Conservation (phyloP, 2,797 vertebrate species). For the Calcarius lapponicus region DNA sequence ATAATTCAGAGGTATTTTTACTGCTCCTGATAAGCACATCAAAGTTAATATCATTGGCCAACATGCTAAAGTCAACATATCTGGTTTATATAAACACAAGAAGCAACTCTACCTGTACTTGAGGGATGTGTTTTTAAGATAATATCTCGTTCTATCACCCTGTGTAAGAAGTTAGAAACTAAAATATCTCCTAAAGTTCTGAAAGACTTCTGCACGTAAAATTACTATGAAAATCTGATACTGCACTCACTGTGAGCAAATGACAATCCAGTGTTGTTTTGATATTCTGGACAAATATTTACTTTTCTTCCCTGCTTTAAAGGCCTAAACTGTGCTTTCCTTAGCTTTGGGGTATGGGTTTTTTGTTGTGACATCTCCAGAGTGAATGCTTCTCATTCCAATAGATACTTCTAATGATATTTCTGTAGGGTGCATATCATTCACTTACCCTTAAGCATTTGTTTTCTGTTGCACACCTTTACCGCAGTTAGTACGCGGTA, state of each 20-base stretch:
- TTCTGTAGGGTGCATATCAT: neutral
- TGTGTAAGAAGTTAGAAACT: neutral
- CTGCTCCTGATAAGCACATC: slow-evolving; percentile 4
- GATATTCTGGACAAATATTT: neutral
- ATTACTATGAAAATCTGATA: neutral
- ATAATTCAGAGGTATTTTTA: neutral
- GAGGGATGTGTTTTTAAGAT: slow-evolving; percentile 44
- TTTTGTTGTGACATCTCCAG: slow-evolving; percentile 23
- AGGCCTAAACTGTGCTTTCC: neutral
- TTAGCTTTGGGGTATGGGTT: slow-evolving; percentile 32
- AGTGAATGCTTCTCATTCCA: slow-evolving; percentile 36
- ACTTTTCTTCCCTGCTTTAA: neutral
- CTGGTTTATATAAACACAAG: slow-evolving; percentile 9
- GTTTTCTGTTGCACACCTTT: neutral
- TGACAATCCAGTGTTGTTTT: neutral
- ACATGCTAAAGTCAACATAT: neutral
- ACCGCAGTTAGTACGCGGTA: neutral
- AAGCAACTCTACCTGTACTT: slow-evolving; percentile 4
- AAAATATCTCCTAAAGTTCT: neutral
- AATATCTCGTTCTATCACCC: neutral
- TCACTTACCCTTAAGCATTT: neutral
- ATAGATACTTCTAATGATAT: neutral
- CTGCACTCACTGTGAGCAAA: neutral
- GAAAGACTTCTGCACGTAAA: neutral
- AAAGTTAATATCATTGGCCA: neutral